phyloP scores from a whole-genome alignment of 1,140 invertebrate genomes.

The Teleopsis dalmanni region DNA sequence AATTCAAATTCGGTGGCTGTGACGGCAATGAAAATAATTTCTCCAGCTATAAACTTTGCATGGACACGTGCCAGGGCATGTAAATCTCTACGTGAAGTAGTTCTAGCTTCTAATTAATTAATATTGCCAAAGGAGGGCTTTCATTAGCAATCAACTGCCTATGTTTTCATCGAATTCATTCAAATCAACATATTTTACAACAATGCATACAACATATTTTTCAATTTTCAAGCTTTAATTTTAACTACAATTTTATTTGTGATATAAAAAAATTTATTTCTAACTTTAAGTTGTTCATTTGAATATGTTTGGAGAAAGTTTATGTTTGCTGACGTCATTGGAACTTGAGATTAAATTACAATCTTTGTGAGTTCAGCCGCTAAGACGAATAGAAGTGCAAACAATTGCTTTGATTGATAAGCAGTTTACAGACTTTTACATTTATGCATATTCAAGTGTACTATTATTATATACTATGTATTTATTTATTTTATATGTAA shows the following conservation, averaged over 20 bases:
- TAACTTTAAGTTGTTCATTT: too few relatives aligned
- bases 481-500: too few relatives aligned
- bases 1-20: conserved; percentile 61
- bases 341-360: too few relatives aligned
- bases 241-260: conserved; percentile 1
- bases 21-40: conserved; percentile 63
- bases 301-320: too few relatives aligned
- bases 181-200: background rate
- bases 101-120: background rate
- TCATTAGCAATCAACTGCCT: background rate
- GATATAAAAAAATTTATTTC: background rate
- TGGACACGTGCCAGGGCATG: conserved; percentile 48
- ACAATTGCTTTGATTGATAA: too few relatives aligned
- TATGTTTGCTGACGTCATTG: too few relatives aligned
- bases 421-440: too few relatives aligned
- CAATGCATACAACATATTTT: background rate
- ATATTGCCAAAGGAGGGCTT: conserved; percentile 9
- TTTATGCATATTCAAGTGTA: too few relatives aligned
- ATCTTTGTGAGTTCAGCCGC: too few relatives aligned
- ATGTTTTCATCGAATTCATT: background rate
- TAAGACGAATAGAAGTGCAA: too few relatives aligned
- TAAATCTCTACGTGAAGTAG: conserved; percentile 8
- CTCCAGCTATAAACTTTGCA: conserved; percentile 48
- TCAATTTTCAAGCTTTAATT: background rate
- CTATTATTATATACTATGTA: too few relatives aligned